phyloP scores from a whole-genome alignment of 2,113 vertebrate genomes.

The Platanista minor region DNA sequence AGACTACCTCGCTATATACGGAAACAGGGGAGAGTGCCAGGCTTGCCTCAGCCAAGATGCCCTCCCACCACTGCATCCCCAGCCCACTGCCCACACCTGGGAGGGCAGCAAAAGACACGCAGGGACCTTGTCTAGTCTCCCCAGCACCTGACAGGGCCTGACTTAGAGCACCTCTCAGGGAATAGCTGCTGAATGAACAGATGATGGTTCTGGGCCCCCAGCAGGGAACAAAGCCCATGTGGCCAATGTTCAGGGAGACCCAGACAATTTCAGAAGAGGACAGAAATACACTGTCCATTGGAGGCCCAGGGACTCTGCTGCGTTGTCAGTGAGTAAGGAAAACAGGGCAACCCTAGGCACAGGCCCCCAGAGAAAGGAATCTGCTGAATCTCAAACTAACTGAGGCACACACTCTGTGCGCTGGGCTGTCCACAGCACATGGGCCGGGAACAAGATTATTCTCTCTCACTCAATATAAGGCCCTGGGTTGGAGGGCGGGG shows the following conservation, averaged over 20 bases:
- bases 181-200: not conserved
- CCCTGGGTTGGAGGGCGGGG: not conserved
- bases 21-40: constrained; percentile 13
- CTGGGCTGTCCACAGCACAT: not conserved
- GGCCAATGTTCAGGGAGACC: not conserved
- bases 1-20: constrained; percentile 90
- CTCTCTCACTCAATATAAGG: not conserved
- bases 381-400: not conserved
- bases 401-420: not conserved
- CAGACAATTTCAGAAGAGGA: not conserved
- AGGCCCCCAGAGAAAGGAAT: not conserved
- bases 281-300: not conserved
- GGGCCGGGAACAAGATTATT: not conserved
- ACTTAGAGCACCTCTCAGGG: not conserved
- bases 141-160: not conserved
- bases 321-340: not conserved
- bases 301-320: not conserved
- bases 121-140: not conserved
- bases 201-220: not conserved
- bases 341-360: not conserved
- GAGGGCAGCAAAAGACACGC: not conserved
- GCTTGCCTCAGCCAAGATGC: not conserved
- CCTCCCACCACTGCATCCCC: not conserved
- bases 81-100: not conserved
- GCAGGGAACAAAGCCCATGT: not conserved